phyloP scores from a whole-genome alignment of 2,888 invertebrate genomes.

The Oligia latruncula region DNA sequence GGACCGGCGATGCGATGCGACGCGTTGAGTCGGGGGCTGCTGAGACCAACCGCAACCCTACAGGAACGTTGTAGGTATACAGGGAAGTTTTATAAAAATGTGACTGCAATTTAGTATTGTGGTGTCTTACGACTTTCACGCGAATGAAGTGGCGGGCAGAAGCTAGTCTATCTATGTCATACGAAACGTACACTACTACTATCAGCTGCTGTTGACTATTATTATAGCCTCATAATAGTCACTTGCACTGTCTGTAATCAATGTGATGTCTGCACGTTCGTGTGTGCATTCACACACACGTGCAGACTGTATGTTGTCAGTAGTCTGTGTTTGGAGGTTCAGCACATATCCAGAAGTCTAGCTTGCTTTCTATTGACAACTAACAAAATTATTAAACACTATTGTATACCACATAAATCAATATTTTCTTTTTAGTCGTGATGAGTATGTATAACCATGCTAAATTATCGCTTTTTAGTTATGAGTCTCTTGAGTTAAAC shows the following conservation, averaged over 20 bases:
- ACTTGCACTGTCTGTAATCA: constrained; percentile 11
- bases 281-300: neutral
- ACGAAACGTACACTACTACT: neutral
- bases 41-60: neutral
- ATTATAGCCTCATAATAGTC: neutral
- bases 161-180: neutral
- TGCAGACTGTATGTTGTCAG: neutral
- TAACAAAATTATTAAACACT: neutral
- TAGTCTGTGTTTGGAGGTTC: neutral
- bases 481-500: neutral
- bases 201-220: neutral
- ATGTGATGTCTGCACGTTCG: neutral
- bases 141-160: no score
- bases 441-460: neutral
- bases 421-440: neutral
- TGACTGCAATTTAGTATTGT: neutral
- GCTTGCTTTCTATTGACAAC: neutral
- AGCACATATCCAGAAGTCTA: constrained; percentile 6
- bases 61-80: no score
- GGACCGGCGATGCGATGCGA: neutral
- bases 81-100: neutral
- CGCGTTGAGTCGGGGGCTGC: no score
- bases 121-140: neutral
- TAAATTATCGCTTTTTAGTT: neutral
- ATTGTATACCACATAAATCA: neutral